Conservation (phyloP, 1,140 invertebrate species). For the Microplitis mediator region DNA sequence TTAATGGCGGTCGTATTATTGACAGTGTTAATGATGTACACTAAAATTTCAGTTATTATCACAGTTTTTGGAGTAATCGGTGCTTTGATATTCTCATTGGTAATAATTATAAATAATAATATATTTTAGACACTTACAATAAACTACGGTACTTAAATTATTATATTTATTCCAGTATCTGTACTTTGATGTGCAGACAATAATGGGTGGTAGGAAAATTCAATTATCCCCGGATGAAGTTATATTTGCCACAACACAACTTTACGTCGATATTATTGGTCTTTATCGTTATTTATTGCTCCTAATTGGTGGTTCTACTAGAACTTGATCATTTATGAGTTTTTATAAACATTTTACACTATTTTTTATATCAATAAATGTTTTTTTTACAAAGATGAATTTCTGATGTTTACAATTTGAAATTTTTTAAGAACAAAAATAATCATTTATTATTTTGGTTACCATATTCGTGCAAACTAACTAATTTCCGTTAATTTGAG, state of each 20-base stretch:
- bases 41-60: constrained; percentile 42
- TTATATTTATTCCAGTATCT: constrained; percentile 63
- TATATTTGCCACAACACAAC: constrained; percentile 66
- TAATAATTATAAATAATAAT: constrained; percentile 28
- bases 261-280: constrained; percentile 71
- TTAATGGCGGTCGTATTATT: constrained; percentile 62
- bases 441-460: too few species aligned
- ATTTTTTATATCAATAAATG: too few species aligned
- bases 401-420: too few species aligned
- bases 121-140: not conserved
- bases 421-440: too few species aligned
- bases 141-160: not conserved
- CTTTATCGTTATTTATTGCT: constrained; percentile 70
- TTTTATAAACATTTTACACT: not conserved
- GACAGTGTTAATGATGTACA: constrained; percentile 52
- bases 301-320: constrained; percentile 14
- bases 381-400: too few species aligned
- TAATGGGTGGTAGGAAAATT: constrained; percentile 70
- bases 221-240: constrained; percentile 71
- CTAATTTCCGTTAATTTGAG: too few species aligned
- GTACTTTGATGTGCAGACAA: constrained; percentile 72
- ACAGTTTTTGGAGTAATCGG: constrained; percentile 61
- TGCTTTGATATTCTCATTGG: constrained; percentile 53
- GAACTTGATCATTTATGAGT: not conserved
- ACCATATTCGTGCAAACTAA: too few species aligned